Base-by-base conservation (phyloP, 2,888 invertebrate species). In the Onchidella celtica region DNA sequence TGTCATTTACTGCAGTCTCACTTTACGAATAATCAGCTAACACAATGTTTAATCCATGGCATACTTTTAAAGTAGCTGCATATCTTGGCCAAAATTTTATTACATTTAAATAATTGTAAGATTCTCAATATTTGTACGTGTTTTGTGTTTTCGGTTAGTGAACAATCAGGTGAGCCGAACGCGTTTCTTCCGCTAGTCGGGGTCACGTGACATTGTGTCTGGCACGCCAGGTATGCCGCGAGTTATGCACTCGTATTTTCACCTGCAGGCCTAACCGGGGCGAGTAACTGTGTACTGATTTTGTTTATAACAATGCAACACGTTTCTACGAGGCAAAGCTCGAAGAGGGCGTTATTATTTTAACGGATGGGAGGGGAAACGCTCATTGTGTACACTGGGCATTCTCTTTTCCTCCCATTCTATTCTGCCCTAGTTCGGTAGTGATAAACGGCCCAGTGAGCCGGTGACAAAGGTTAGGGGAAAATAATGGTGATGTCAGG, bases 141-240 rank as follows among this genome's bases (percentile, higher is more conserved):
- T 4, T 17, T 2, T 27, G n/a, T 36, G 4, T 36, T 47, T 77
- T 68, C 2, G 3, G 68, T 6, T 77, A 77, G 68, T 61, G 61
- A 72, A 61, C 70, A 17, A 3, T 14, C 72, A 79, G 79, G 79
- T 79, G 36, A 72, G 57, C 34, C 55, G 17, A 14, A 24, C n/a
- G 66, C 38, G 27, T 65, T 47, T 34, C 65, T 79, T 79, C 73
- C 79, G 73, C 72, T 66, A 59, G 17, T 40, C 1, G 34, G 36
- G 55, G 73, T 79, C 79, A 79, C 73, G 72, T 79, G 79, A 79
- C 61, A 14, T 40, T 63, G 9, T 34, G 72, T 72, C 72, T 65
- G 72, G 79, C 79, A 79, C 73, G 79, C 73, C 79, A 79, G 72
- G 79, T 79, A 79, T 79, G 27, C 38, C 17, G 24, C 69, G n/a